Evolutionary conservation across 2,888 invertebrate genomes (phyloP), one percentile per base, ranked within the genome.

Genomic region (Euproctis similis): DNA sequence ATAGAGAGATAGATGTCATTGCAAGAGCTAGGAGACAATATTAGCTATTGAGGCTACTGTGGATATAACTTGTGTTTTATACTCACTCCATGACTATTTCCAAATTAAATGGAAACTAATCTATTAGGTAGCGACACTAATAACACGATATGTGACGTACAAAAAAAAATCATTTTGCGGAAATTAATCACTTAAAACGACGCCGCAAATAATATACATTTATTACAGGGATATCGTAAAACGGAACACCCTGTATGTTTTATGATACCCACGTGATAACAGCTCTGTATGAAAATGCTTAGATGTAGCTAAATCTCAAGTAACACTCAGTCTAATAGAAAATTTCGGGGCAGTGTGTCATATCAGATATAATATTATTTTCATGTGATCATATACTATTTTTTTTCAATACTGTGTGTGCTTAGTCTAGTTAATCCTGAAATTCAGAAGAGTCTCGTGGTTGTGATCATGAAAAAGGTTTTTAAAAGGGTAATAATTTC

Each of bases 261-360:
- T 69, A 72, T 57, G 72, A 64, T 48, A 51, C 50, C 64, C 69
- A 60, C 66, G 65, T 71, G 65, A 72, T 71, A 68, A 62, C 55
- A 61, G 59, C 53, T 60, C 59, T 64, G 58, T 65, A 65, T 64
- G 62, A 63, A 14, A 61, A 61, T 55, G 55, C 63, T 63, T 66
- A 65, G n/a, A n/a, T n/a, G n/a, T 61, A 59, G 53, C 52, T 60
- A 51, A 53, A 55, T 53, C 47, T 58, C 48, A 46, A 52, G 55
- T 60, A 61, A 59, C 57, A 38, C 48, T 61, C 63, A 68, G 65
- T 70, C 53, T 59, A 53, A 56, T 63, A 49, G 53, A 57, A 65
- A 59, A 59, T 54, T 62, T 58, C 49, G 57, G 38, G 37, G 45
- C 39, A 51, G 49, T 34, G 43, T 48, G 64, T 49, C 41, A 41